Percentiles rank a stretch among this genome's conserved stretches.
Conservation (phyloP, 2,113 vertebrate genomes). For the Sinocyclocheilus anshuiensis region DNA sequence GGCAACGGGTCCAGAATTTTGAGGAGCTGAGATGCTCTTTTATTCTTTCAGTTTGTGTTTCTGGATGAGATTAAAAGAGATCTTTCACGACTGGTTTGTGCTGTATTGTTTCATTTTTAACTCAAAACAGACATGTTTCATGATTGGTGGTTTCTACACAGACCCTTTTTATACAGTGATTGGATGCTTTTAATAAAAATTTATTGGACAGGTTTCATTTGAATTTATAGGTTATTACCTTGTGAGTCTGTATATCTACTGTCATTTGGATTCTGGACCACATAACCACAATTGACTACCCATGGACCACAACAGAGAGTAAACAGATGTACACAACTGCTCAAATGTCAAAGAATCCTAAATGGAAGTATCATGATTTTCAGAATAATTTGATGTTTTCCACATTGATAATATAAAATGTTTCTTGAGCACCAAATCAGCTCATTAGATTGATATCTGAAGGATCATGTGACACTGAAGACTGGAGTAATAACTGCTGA, state of each 20-base stretch:
- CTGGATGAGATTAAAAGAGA: constrained; percentile 42
- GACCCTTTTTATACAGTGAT: background rate
- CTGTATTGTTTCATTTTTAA: constrained; percentile 37
- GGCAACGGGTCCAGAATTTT: constrained; percentile 27
- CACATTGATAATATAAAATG: background rate
- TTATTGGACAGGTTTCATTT: background rate
- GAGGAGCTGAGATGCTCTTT: constrained; percentile 28
- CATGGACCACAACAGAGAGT: background rate
- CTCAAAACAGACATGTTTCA: constrained; percentile 5
- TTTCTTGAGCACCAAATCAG: background rate
- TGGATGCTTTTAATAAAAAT: background rate
- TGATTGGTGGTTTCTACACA: background rate
- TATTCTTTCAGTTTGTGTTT: constrained; percentile 9
- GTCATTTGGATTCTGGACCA: background rate
- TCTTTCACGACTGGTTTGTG: background rate
- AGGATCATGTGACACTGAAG: background rate
- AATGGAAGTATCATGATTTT: background rate
- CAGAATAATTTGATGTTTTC: background rate
- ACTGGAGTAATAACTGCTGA: background rate
- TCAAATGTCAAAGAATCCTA: background rate
- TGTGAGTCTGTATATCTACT: background rate
- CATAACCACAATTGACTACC: background rate
- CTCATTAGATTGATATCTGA: background rate
- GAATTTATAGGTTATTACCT: constrained; percentile 4
- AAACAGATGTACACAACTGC: background rate